Evolutionary conservation across 2,113 vertebrate species (phyloP), one percentile per base, ranked within the genome.

Genomic region (Campylomormyrus numenius): DNA sequence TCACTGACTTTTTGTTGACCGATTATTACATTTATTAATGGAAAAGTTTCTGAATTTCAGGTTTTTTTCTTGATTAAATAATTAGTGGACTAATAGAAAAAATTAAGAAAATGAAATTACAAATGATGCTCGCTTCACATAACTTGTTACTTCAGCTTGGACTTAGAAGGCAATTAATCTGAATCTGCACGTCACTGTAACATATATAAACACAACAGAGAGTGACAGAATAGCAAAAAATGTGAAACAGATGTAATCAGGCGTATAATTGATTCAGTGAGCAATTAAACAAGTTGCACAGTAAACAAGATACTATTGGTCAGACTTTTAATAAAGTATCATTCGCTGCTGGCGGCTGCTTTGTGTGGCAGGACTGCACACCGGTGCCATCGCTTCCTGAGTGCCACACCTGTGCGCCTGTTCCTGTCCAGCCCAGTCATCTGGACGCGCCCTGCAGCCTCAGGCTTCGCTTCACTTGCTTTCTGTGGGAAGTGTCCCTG

Each of bases 171-270:
- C 93, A 93, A 95, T 94, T 91, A 77, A 89, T 93, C 87, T 88
- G 84, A 93, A 95, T 90, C 87, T 90, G 91, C 90, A 86, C 46
- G 89, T 90, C 92, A 94, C 91, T 88, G 90, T 94, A 93, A 95
- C 90, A 92, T 94, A 94, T 90, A 92, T 88, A 91, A 90, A 90
- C 88, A 56, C 92, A 94, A 95, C 95, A 90, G 89, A 92, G 94
- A 94, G 92, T 95, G 95, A 94, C 95, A 95, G 92, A 92, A 93
- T 95, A 94, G 96, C 95, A 95, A 94, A 95, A 94, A 92, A 93
- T 24, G 88, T 86, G 52, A 88, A 92, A 93, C 48, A 91, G 27
- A 80, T 83, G 91, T 92, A 94, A 94, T 94, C 94, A 94, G 91
- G 89, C 93, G 91, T 90, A 91, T 92, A 93, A 94, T 94, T 93